Evolutionary conservation across 2,113 vertebrate genomes (phyloP), one percentile per base, ranked within the genome.

Genomic region (Odontophorus gujanensis): DNA sequence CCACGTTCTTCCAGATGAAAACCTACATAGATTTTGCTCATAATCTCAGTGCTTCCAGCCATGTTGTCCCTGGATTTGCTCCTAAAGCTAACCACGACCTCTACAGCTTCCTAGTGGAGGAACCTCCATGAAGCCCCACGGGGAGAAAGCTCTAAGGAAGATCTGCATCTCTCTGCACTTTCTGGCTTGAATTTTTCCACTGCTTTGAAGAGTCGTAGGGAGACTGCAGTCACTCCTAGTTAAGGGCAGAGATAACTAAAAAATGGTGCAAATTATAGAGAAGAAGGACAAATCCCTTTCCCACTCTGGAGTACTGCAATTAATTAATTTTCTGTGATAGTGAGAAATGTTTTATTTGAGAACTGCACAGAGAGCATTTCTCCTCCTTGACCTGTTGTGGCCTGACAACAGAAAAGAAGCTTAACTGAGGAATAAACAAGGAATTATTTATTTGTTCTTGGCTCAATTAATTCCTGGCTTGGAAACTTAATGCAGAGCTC

Each of bases 361-460:
- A 58, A n/a, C 55, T 58, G 40, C 42, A 71, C 16, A 74, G n/a
- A 80, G 48, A 93, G 10, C 47, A 75, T 45, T 86, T 85, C 69
- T 95, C 68, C 16, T 87, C 25, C 53, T 75, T 72, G 86, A 77
- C 47, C 78, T 84, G 45, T 78, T 92, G 58, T 26, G 66, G 69
- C 58, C 72, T 88, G 66, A 96, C 92, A 95, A 80, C 21, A 90
- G n/a, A 77, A 95, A 92, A 59, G 87, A 93, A 87, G 62, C 61
- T 94, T 92, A 94, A 74, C 72, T 59, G 91, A 87, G 43, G 77
- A 96, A 94, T 92, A 95, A 95, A 91, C 58, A 91, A 91, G 58
- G 55, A 95, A 92, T 96, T 92, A 88, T 92, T 91, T 92, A 74
- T 95, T 92, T 96, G 84, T 89, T 93, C 77, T 87, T 90, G 87